Evolutionary conservation across 2,888 invertebrate genomes (phyloP).

Genomic region (Ceratothoa steindachneri): DNA sequence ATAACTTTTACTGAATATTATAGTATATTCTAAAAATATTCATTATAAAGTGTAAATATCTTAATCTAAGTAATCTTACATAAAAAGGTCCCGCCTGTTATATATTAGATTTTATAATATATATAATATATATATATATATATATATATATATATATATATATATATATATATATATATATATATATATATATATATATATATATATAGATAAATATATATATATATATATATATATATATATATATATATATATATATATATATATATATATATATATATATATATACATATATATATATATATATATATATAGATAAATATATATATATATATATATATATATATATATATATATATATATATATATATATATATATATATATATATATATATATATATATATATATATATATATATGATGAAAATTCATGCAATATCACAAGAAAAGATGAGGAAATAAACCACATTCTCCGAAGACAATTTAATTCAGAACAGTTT

Average conservation of each 20-base stretch:
- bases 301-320: conserved; percentile 5
- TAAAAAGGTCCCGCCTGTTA: not conserved
- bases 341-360: not conserved
- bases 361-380: not conserved
- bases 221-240: not conserved
- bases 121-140: not conserved
- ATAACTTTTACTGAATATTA: not conserved
- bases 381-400: not conserved
- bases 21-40: not conserved
- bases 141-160: not conserved
- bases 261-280: conserved; percentile 6
- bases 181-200: not conserved
- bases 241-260: conserved; percentile 1
- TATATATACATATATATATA: conserved; percentile 13
- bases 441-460: no score
- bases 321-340: no score
- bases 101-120: not conserved
- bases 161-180: not conserved
- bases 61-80: not conserved
- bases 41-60: not conserved
- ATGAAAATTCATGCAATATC: no score
- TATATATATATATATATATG: not conserved
- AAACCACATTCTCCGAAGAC: no score
- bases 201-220: conserved; percentile 1
- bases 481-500: no score